Base-by-base conservation (phyloP, 2,797 vertebrate genomes). In the Gymnopithys bicolor region DNA sequence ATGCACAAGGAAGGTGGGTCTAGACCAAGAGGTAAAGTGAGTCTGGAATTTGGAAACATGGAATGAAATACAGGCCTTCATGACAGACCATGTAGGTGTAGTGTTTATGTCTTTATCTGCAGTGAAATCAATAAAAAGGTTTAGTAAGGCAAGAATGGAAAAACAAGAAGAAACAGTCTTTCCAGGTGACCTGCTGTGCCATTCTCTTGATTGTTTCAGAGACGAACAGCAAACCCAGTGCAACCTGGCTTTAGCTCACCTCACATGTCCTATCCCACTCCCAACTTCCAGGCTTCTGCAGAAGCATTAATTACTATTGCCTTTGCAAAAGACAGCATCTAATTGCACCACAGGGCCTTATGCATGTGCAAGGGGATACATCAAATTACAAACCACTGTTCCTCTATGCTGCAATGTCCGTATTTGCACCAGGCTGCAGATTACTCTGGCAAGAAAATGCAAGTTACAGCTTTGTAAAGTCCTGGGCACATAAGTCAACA, bases 141-240 rank as follows among this genome's bases (percentile, higher is more conserved):
- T 95, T 84, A 84, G 68, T 74, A 91, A 90, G 52, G 19, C 52
- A 84, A 59, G 53, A 93, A 82, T 71, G 33, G 88, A 71, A 86
- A 94, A 94, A 63, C 73, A 69, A 92, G 94, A 93, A 93, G 76
- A 93, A 92, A 96, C 41, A 56, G 73, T 82, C 58, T 90, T 94
- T 92, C 77, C 70, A 68, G 87, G 27, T 90, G 92, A 79, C 69
- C 68, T 89, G 41, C 63, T 80, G 9, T 73, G 48, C 73, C 10
- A 13, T 46, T 78, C 21, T 63, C 35, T 41, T 45, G 48, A 46
- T 39, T 62, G 24, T 88, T 93, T 90, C 91, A 86, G 78, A 71
- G 62, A 85, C 64, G 59, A 89, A 81, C 32, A 53, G 52, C 30
- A 53, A 89, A 5, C 19, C n/a, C 56, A 23, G 5, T 6, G 52